Evolutionary conservation across 2,888 invertebrate species (phyloP).

Genomic region (Pseudococcus longispinus): DNA sequence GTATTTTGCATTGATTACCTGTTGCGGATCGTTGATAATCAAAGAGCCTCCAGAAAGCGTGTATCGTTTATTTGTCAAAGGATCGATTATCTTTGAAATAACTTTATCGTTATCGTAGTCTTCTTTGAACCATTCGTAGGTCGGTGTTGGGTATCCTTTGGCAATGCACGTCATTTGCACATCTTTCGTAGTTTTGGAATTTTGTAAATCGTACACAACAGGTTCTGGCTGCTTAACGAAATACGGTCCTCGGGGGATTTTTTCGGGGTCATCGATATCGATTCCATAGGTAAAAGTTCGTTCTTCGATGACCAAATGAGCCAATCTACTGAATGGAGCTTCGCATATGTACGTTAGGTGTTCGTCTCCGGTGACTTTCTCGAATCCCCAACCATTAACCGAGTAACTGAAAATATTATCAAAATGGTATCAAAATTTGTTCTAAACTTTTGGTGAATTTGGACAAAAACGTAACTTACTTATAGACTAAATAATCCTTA

Average conservation of each 20-base stretch:
- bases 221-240: slow-evolving; percentile 85
- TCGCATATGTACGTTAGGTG: slow-evolving; percentile 86
- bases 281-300: slow-evolving; percentile 86
- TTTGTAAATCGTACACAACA: slow-evolving; percentile 82
- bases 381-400: slow-evolving; percentile 79
- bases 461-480: slow-evolving; percentile 63
- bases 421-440: too few relatives aligned
- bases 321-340: slow-evolving; percentile 76
- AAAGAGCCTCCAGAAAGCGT: slow-evolving; percentile 91
- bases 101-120: slow-evolving; percentile 82
- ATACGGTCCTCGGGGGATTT: slow-evolving; percentile 86
- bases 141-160: slow-evolving; percentile 87
- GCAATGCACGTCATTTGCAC: slow-evolving; percentile 80
- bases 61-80: slow-evolving; percentile 75
- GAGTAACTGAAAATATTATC: slow-evolving; percentile 65
- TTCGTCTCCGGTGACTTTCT: slow-evolving; percentile 79
- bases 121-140: slow-evolving; percentile 89
- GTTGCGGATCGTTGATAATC: slow-evolving; percentile 85
- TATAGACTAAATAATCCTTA: slow-evolving; percentile 81
- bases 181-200: slow-evolving; percentile 74
- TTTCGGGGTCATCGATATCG: slow-evolving; percentile 78
- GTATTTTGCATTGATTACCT: too few relatives aligned
- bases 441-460: neutral
- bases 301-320: slow-evolving; percentile 75
- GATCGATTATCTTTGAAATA: slow-evolving; percentile 77